phyloP scores from a whole-genome alignment of 2,113 vertebrate genomes.

The Oceanodroma tethys region DNA sequence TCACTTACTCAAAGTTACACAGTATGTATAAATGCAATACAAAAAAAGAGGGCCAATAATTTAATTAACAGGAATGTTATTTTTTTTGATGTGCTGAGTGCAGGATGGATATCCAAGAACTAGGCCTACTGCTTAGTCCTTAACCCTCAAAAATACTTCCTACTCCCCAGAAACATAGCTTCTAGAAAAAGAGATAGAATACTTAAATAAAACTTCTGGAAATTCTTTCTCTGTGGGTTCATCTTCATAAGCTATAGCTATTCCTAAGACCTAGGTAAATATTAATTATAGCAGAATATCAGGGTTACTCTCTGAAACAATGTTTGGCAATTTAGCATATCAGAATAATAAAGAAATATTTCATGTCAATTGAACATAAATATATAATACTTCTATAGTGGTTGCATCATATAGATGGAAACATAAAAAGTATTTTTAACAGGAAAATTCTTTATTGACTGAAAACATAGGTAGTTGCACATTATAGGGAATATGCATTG shows the following conservation, averaged over 20 bases:
- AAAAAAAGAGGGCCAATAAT: neutral
- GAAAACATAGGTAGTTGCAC: neutral
- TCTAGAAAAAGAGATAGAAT: neutral
- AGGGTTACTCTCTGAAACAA: neutral
- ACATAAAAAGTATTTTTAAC: neutral
- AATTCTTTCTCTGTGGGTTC: neutral
- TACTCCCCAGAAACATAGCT: neutral
- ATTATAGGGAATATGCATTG: neutral
- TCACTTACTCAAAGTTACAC: neutral
- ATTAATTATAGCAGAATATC: neutral
- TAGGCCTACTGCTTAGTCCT: neutral
- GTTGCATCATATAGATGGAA: neutral
- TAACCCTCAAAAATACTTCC: neutral
- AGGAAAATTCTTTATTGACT: neutral
- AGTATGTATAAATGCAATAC: neutral
- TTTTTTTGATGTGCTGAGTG: neutral
- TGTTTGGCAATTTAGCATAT: neutral
- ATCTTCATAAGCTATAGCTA: neutral
- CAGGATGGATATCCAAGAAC: neutral
- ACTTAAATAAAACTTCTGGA: neutral
- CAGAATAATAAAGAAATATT: neutral
- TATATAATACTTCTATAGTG: too few species aligned
- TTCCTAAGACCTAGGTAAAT: neutral
- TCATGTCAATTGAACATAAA: neutral
- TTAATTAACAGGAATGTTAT: neutral